Evolutionary conservation across 1,140 invertebrate species (phyloP), one percentile per base, ranked within the genome.

Genomic region (Gryllus bimaculatus): DNA sequence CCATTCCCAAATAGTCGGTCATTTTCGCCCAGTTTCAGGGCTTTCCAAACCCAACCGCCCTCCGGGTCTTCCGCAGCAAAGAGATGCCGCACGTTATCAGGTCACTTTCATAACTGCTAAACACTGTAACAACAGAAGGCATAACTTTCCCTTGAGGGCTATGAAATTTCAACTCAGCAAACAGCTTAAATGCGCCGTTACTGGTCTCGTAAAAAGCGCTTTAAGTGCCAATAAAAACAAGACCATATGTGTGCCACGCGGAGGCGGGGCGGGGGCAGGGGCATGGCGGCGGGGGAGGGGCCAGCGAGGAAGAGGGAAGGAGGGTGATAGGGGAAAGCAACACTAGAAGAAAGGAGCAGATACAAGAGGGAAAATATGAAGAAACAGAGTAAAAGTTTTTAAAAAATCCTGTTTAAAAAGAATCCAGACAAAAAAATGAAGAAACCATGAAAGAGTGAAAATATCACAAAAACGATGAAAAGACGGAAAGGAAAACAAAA

Each of bases 221-320:
- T 20, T 78, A 26, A 78, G 66, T 78, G 78, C 66, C 78, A 47
- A 74, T 78, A 78, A 78, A 78, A 74, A 20, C 78, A 7, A 66
- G 66, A 7, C 77, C 77, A 73, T 21, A 78, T 74, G 78, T 66
- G 78, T 47, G 7, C 8, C 5, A 48, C 47, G 54, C 10, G 18
- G 54, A 7, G 54, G 54, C 10, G 20, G 1, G 13, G 26, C 2
- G 4, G 20, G 20, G 0, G 26, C 8, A 8, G 8, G 74, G 74
- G 74, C 4, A 7, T 2, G 74, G 20, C 1, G 74, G 26, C 0
- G 74, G 26, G 20, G 26, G 20, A 13, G 74, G 26, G 26, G 20
- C 12, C 12, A 75, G 74, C n/a, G 26, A 10, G 26, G 2, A 10
- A 10, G 8, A 8, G 26, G 8, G 74, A 21, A 13, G 74, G 12